A percentile compares a stretch with the other conserved stretches of the same genome.
Evolutionary conservation across 2,888 invertebrate species (phyloP).

Genomic region (Drosophila mimetica): DNA sequence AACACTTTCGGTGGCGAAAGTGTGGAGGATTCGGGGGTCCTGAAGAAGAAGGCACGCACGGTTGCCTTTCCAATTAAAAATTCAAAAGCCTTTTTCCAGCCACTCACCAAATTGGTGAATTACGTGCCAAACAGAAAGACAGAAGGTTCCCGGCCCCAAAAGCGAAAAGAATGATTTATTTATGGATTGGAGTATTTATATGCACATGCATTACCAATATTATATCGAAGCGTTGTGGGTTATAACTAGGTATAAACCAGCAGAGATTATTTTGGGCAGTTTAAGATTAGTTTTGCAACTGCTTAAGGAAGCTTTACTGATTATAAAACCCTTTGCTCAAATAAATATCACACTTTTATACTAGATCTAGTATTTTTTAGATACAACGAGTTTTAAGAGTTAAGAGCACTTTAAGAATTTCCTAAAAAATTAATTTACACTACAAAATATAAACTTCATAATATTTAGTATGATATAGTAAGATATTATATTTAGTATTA

Average conservation of each 20-base stretch:
- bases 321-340: no score
- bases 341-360: no score
- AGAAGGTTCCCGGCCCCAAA: constrained; percentile 22
- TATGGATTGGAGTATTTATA: constrained; percentile 19
- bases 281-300: no score
- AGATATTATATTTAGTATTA: no score
- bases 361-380: no score
- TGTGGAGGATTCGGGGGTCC: background rate
- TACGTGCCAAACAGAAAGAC: constrained; percentile 38
- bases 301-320: no score
- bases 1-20: constrained; percentile 15
- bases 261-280: background rate
- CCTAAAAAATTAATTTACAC: background rate
- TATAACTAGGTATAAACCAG: background rate
- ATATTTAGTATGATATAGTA: no score
- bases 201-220: constrained; percentile 3
- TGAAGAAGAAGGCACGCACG: constrained; percentile 10
- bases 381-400: no score
- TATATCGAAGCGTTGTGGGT: background rate
- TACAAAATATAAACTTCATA: no score
- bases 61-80: constrained; percentile 40
- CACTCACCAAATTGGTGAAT: constrained; percentile 38
- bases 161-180: constrained; percentile 23
- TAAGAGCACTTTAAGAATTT: background rate
- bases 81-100: constrained; percentile 39